phyloP scores from a whole-genome alignment of 1,140 invertebrate genomes.

The Sarcophaga bullata region DNA sequence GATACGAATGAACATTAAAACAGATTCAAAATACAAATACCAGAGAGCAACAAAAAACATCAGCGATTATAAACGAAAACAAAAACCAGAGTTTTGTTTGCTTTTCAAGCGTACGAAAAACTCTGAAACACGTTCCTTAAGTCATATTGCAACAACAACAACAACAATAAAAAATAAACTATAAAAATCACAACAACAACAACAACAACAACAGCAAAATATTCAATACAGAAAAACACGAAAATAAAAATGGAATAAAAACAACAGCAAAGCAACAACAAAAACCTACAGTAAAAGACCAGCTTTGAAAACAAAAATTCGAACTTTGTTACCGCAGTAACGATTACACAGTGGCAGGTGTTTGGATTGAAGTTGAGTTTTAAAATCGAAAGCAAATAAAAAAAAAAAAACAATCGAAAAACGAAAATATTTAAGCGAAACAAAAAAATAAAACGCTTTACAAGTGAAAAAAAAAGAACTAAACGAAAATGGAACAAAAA shows the following conservation, averaged over 20 bases:
- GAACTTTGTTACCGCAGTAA: constrained; percentile 27
- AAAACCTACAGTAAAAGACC: constrained; percentile 3
- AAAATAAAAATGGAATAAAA: not conserved
- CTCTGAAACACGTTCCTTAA: not conserved
- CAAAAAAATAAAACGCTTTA: not conserved
- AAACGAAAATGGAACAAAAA: constrained; percentile 58
- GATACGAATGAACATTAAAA: too few species aligned
- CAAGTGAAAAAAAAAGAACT: constrained; percentile 9
- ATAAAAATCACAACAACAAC: not conserved
- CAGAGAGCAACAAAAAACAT: not conserved
- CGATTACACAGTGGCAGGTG: not conserved
- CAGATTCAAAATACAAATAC: not conserved
- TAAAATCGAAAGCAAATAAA: not conserved
- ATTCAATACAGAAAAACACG: constrained; percentile 9
- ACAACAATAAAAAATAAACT: not conserved
- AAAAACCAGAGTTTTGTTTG: not conserved
- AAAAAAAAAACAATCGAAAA: constrained; percentile 18
- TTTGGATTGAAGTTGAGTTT: not conserved
- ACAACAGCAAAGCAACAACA: constrained; percentile 1
- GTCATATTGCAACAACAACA: constrained; percentile 14
- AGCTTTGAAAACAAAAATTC: constrained; percentile 31
- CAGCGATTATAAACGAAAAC: not conserved
- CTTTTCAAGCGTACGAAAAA: not conserved
- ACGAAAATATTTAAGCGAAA: constrained; percentile 5
- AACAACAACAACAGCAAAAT: not conserved